Percentiles rank a stretch among this genome's conserved stretches.
Evolutionary conservation across 2,113 vertebrate species (phyloP).

Genomic region (Coryphaenoides rupestris): DNA sequence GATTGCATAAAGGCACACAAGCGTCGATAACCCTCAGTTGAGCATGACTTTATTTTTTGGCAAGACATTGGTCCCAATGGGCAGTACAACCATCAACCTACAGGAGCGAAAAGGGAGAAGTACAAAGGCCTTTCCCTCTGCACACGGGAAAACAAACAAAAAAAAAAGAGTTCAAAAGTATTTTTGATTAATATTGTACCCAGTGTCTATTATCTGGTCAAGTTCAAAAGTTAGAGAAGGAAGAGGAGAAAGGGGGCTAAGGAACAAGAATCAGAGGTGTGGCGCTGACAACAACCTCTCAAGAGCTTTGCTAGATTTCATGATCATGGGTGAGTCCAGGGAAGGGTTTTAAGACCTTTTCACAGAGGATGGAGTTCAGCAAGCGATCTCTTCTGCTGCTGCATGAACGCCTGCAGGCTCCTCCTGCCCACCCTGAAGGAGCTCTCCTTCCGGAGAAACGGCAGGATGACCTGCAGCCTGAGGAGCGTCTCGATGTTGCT

Average conservation of each 20-base stretch:
- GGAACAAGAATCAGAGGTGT: slow-evolving; percentile 54
- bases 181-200: slow-evolving; percentile 62
- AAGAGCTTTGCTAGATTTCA: slow-evolving; percentile 31
- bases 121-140: slow-evolving; percentile 27
- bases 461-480: slow-evolving; percentile 71
- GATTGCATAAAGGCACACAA: slow-evolving; percentile 79
- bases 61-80: slow-evolving; percentile 75
- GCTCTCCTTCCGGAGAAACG: slow-evolving; percentile 70
- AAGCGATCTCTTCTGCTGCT: slow-evolving; percentile 56
- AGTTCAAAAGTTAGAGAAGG: slow-evolving; percentile 33
- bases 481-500: slow-evolving; percentile 74
- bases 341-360: slow-evolving; percentile 33
- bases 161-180: slow-evolving; percentile 38
- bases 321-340: slow-evolving; percentile 8
- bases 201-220: slow-evolving; percentile 30
- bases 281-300: slow-evolving; percentile 45
- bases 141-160: slow-evolving; percentile 48
- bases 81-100: slow-evolving; percentile 70
- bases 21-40: slow-evolving; percentile 62
- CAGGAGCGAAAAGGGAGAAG: slow-evolving; percentile 42
- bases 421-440: slow-evolving; percentile 68
- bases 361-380: slow-evolving; percentile 70
- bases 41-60: slow-evolving; percentile 61
- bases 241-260: slow-evolving; percentile 27
- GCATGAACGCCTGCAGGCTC: slow-evolving; percentile 66